Evolutionary conservation across 1,140 invertebrate genomes (phyloP), one percentile per base, ranked within the genome.

Genomic region (Nylanderia fulva): DNA sequence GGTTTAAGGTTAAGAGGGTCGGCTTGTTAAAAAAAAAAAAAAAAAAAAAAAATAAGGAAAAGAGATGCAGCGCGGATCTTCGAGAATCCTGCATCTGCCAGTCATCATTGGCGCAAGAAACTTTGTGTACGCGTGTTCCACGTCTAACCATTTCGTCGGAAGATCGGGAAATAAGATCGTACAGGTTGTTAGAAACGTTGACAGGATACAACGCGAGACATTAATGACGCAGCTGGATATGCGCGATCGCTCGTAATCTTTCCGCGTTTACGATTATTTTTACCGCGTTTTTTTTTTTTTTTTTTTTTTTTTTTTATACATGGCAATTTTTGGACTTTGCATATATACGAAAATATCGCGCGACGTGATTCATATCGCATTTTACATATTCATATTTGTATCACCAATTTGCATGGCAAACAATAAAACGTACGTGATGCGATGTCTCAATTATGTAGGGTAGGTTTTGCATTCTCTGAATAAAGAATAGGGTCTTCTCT

Each of bases 61-160:
- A 56, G n/a, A 74, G 45, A 52, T 52, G 33, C n/a, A 27, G 77
- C 77, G 76, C 77, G 76, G 69, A 88, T 90, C 88, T 79, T 90
- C 86, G 88, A 86, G 79, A 89, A 85, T 89, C 74, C 80, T 89
- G 85, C 88, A 90, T 87, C 88, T 90, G 88, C 85, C 80, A 85
- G 85, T 89, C 88, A 86, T 88, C 87, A 85, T 82, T 52, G 87
- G 84, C 80, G 79, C 52, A 36, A 64, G n/a, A 72, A 84, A 74
- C n/a, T 27, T 68, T 75, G n/a, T 56, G 29, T 56, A 39, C 69
- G 84, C 77, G 88, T 89, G 84, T 88, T 86, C 5, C 27, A 61
- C 42, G 64, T 80, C 76, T 52, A 82, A 80, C 54, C 64, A 24
- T 80, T 45, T 69, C 33, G 39, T 39, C 18, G 36, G 36, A 64